phyloP scores from a whole-genome alignment of 2,888 invertebrate species.

The Mythimna impura region DNA sequence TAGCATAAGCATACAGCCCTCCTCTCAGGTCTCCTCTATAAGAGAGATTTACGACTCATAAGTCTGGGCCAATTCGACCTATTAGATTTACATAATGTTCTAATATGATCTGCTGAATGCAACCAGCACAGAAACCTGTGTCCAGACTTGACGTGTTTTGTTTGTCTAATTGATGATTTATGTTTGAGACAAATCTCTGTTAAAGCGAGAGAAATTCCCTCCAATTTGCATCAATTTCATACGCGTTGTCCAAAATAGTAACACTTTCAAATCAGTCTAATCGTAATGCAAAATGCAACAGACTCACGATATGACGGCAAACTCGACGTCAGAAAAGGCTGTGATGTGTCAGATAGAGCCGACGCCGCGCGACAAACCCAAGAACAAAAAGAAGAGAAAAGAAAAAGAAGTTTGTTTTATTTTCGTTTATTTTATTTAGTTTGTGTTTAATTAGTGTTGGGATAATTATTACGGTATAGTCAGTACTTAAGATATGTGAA shows the following conservation, averaged over 20 bases:
- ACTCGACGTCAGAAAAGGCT: conserved; percentile 76
- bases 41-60: no score
- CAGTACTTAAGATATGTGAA: neutral
- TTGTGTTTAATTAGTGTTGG: conserved; percentile 15
- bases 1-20: no score
- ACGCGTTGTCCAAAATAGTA: neutral
- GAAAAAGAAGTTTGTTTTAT: conserved; percentile 89
- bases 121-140: no score
- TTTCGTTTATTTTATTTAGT: conserved; percentile 31
- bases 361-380: conserved; percentile 74
- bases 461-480: neutral
- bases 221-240: no score
- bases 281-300: conserved; percentile 61
- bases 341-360: conserved; percentile 85
- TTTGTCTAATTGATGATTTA: no score
- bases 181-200: no score
- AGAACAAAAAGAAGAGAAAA: conserved; percentile 89
- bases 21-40: no score
- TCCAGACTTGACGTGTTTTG: no score
- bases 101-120: no score
- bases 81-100: no score
- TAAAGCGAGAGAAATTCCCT: no score
- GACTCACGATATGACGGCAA: conserved; percentile 77
- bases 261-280: conserved; percentile 14
- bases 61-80: no score